A percentile compares a stretch with the other conserved stretches of the same genome.
These are phyloP conservation scores for Rhinolophus ferrumequinum DNA, from an alignment of 2,113 vertebrate species.

Conservation along the genomic window DNA sequence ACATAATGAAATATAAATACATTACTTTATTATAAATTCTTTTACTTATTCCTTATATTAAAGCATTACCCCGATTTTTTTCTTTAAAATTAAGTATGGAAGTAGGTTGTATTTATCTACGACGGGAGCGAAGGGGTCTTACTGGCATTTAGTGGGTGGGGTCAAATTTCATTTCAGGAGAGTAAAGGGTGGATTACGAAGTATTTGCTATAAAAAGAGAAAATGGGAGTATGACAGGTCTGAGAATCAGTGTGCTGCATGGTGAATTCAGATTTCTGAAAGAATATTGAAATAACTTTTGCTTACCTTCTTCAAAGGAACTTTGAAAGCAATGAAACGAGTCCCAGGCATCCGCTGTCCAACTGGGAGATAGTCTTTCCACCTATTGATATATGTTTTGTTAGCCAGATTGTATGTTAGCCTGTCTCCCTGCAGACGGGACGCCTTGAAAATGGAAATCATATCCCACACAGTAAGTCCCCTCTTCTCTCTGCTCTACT, in stretches of 20 bases:
- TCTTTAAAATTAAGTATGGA: not conserved
- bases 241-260: not conserved
- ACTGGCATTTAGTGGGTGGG: too few relatives aligned
- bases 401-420: constrained; percentile 10
- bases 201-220: not conserved
- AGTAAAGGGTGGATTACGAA: not conserved
- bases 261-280: not conserved
- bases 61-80: not conserved
- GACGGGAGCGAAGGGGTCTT: too few relatives aligned
- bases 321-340: constrained; percentile 95
- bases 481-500: not conserved
- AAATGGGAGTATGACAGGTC: not conserved
- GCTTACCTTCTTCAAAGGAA: constrained; percentile 91
- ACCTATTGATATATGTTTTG: constrained; percentile 81
- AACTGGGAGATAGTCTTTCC: constrained; percentile 90
- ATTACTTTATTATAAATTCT: not conserved
- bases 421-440: not conserved
- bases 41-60: not conserved
- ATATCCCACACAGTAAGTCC: not conserved
- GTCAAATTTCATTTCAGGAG: not conserved
- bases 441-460: not conserved
- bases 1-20: not conserved
- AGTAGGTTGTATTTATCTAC: not conserved
- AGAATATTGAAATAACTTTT: not conserved
- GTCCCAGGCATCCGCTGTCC: constrained; percentile 91